These are phyloP conservation scores for Maconellicoccus hirsutus DNA, from an alignment of 1,140 invertebrate genomes.

Conservation along the genomic window DNA sequence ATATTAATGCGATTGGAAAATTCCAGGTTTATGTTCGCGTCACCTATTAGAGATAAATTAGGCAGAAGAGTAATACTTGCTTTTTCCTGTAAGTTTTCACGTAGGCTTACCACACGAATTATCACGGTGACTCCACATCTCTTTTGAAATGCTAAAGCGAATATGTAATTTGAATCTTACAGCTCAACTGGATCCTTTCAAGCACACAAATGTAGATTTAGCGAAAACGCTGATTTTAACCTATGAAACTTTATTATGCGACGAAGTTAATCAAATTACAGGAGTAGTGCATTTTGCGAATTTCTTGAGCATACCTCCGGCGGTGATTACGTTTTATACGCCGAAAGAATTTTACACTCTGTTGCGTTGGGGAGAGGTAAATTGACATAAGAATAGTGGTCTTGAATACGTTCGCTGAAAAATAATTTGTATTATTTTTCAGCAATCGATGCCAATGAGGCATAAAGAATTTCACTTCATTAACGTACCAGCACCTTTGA, in stretches of 20 bases:
- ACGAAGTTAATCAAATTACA: constrained; percentile 55
- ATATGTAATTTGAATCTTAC: background rate
- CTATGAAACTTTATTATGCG: constrained; percentile 59
- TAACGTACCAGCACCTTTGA: constrained; percentile 52
- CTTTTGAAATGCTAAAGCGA: too few species aligned
- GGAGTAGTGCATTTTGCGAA: constrained; percentile 57
- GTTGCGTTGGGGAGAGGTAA: constrained; percentile 56
- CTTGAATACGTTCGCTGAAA: too few species aligned
- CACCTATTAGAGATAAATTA: constrained; percentile 53
- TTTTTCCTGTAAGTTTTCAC: too few species aligned
- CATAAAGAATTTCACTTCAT: constrained; percentile 59
- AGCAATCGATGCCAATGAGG: constrained; percentile 64
- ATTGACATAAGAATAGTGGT: too few species aligned
- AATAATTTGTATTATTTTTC: constrained; percentile 33
- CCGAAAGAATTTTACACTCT: constrained; percentile 50
- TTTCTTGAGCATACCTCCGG: constrained; percentile 41
- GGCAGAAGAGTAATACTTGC: constrained; percentile 57
- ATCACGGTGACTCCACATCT: background rate
- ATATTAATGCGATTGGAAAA: background rate
- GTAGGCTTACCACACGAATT: constrained; percentile 49
- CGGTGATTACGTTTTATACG: constrained; percentile 52
- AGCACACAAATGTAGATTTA: constrained; percentile 51
- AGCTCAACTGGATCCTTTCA: constrained; percentile 50
- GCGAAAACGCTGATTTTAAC: constrained; percentile 51
- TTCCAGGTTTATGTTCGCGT: constrained; percentile 45